phyloP scores from a whole-genome alignment of 2,797 vertebrate species.

The Centroberyx gerrardi region DNA sequence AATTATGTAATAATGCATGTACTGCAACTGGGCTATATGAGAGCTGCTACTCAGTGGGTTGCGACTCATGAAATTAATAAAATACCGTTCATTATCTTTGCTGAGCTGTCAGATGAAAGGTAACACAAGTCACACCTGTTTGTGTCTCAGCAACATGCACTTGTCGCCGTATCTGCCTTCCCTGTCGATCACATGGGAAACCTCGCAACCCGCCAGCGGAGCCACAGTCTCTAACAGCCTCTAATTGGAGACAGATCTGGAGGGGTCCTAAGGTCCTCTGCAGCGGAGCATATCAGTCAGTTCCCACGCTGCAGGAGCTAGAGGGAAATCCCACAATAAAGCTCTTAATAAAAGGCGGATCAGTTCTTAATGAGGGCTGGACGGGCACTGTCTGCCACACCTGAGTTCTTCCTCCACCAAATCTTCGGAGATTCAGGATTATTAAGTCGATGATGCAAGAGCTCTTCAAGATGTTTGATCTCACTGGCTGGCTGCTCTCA shows the following conservation, averaged over 20 bases:
- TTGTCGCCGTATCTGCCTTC: slow-evolving; percentile 21
- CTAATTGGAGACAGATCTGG: slow-evolving; percentile 73
- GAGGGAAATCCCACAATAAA: slow-evolving; percentile 65
- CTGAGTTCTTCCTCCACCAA: slow-evolving; percentile 41
- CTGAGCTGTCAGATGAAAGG: slow-evolving; percentile 12
- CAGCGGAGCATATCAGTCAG: slow-evolving; percentile 62
- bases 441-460: slow-evolving; percentile 59
- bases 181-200: slow-evolving; percentile 43
- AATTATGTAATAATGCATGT: too few relatives aligned
- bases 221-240: slow-evolving; percentile 45
- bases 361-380: slow-evolving; percentile 68
- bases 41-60: too few relatives aligned
- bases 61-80: not conserved
- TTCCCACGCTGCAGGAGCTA: slow-evolving; percentile 47
- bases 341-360: slow-evolving; percentile 73
- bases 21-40: too few relatives aligned
- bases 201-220: slow-evolving; percentile 33
- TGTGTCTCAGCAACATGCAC: slow-evolving; percentile 23
- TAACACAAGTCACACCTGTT: slow-evolving; percentile 24
- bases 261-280: slow-evolving; percentile 57
- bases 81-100: not conserved
- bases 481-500: slow-evolving; percentile 24
- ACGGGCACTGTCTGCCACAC: slow-evolving; percentile 45
- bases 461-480: slow-evolving; percentile 52
- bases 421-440: slow-evolving; percentile 56